Percentiles rank a stretch among this genome's conserved stretches.
Conservation (phyloP, 2,797 vertebrate species). For the Phalloptychus januarius region DNA sequence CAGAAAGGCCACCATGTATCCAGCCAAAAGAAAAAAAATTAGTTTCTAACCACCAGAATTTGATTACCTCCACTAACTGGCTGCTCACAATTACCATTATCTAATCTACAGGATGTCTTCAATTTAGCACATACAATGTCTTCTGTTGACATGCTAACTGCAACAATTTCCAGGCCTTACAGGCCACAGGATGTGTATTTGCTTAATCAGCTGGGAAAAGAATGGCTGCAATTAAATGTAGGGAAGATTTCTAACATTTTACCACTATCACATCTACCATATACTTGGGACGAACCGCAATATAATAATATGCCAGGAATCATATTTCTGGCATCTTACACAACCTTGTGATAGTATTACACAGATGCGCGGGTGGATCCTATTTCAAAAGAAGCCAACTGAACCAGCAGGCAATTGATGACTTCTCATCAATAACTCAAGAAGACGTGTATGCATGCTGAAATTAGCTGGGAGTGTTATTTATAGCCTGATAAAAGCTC, state of each 20-base stretch:
- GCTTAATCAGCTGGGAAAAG: conserved; percentile 34
- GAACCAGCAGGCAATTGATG: conserved; percentile 14
- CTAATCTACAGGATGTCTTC: conserved; percentile 69
- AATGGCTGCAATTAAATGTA: conserved; percentile 46
- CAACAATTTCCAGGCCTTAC: conserved; percentile 54
- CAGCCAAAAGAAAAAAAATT: conserved; percentile 48
- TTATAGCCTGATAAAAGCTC: conserved; percentile 21
- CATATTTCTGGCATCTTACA: conserved; percentile 53
- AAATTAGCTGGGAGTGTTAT: conserved; percentile 33
- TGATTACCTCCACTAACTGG: conserved; percentile 55
- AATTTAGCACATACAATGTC: conserved; percentile 61
- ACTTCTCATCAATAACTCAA: conserved; percentile 27
- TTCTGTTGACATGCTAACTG: conserved; percentile 61
- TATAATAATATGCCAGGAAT: conserved; percentile 42
- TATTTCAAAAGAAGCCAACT: conserved; percentile 38
- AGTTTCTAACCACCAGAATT: conserved; percentile 26
- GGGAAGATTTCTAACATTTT: conserved; percentile 47
- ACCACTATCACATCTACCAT: conserved; percentile 4
- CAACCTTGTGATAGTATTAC: conserved; percentile 53
- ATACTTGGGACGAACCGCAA: conserved; percentile 47
- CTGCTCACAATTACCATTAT: conserved; percentile 42
- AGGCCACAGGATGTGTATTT: conserved; percentile 65
- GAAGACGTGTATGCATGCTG: conserved; percentile 17
- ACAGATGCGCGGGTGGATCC: conserved; percentile 30
- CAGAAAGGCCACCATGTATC: conserved; percentile 41